Evolutionary conservation across 2,888 invertebrate species (phyloP).

Genomic region (Spicauda simplicius): DNA sequence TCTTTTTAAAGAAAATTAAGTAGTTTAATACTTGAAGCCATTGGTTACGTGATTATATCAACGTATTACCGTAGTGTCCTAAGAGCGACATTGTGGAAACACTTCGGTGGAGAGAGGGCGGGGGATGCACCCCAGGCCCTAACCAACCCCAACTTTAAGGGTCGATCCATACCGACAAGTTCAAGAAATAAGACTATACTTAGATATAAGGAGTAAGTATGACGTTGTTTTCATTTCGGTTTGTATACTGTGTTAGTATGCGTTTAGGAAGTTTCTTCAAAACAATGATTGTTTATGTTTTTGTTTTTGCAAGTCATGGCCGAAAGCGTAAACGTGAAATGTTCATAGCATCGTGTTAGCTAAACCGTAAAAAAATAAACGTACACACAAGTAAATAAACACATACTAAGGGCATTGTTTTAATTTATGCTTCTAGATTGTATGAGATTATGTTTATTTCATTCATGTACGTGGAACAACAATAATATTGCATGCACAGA

Average conservation of each 20-base stretch:
- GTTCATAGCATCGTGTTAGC: no score
- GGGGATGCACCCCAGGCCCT: constrained; percentile 31
- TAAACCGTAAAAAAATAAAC: no score
- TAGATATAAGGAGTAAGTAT: not conserved
- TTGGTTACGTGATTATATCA: constrained; percentile 10
- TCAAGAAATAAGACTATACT: not conserved
- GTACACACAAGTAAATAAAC: no score
- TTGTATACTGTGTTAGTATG: not conserved
- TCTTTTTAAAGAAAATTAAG: not conserved
- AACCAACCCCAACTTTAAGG: constrained; percentile 42
- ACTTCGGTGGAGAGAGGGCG: constrained; percentile 8
- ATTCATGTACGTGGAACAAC: not conserved
- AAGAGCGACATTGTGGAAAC: constrained; percentile 27
- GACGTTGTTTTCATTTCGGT: not conserved
- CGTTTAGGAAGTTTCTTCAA: no score
- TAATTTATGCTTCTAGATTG: not conserved
- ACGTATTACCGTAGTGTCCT: constrained; percentile 7
- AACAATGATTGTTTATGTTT: no score
- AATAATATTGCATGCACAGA: no score
- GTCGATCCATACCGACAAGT: constrained; percentile 35
- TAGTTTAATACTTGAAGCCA: constrained; percentile 5
- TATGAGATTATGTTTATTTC: not conserved
- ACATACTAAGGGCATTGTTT: no score
- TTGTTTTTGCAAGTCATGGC: no score
- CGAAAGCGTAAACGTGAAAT: no score